These are phyloP conservation scores for Chrysina gloriosa DNA, from an alignment of 2,888 invertebrate genomes.

Conservation along the genomic window DNA sequence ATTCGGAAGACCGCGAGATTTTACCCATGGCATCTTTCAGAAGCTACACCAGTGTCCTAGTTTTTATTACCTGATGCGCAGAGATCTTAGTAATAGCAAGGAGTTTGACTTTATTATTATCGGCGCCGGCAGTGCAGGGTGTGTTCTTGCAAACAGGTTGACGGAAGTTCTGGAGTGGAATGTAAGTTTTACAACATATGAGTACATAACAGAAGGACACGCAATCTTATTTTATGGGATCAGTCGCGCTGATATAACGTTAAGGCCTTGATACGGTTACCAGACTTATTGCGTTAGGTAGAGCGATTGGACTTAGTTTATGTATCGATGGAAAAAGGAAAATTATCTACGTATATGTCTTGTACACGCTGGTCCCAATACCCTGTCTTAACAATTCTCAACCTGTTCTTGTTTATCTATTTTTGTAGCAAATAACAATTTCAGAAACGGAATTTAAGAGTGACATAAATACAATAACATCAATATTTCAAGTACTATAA, in stretches of 20 bases:
- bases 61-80: not conserved
- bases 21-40: slow-evolving; percentile 35
- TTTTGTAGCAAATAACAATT: too few species aligned
- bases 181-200: slow-evolving; percentile 61
- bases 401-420: too few species aligned
- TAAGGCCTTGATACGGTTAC: slow-evolving; percentile 7
- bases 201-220: not conserved
- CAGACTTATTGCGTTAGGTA: slow-evolving; percentile 4
- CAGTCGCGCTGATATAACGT: not conserved
- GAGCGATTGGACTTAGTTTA: slow-evolving; percentile 20
- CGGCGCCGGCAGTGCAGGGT: slow-evolving; percentile 77
- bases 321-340: not conserved
- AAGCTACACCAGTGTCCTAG: slow-evolving; percentile 10
- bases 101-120: slow-evolving; percentile 73
- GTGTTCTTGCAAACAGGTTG: slow-evolving; percentile 74
- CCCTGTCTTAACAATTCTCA: too few species aligned
- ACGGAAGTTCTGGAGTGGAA: slow-evolving; percentile 73
- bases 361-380: too few species aligned
- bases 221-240: slow-evolving; percentile 18
- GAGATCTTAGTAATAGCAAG: slow-evolving; percentile 43
- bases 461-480: too few species aligned
- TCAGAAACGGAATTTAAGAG: too few species aligned
- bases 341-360: too few species aligned
- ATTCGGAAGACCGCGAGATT: slow-evolving; percentile 69
- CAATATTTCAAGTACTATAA: too few species aligned